Conservation (phyloP, 2,113 vertebrate species). For the Numenius arquata region DNA sequence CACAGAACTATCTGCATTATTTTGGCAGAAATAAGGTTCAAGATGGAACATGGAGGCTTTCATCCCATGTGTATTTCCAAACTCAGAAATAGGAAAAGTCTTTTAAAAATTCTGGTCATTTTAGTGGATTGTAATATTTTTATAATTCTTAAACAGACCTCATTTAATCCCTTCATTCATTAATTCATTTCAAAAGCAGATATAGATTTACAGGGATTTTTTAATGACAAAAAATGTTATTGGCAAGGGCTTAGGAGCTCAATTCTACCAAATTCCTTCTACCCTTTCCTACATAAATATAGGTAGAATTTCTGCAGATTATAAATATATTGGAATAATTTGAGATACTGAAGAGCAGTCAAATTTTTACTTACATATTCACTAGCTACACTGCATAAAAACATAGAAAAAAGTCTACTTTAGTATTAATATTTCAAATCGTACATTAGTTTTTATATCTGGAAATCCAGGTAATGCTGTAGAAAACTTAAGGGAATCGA, state of each 20-base stretch:
- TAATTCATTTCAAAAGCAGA: not conserved
- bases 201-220: not conserved
- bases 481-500: not conserved
- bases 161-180: not conserved
- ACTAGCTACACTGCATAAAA: not conserved
- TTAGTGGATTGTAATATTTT: not conserved
- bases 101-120: not conserved
- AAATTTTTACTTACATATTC: not conserved
- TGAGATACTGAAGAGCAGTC: not conserved
- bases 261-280: not conserved
- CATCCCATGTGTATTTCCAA: not conserved
- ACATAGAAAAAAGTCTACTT: not conserved
- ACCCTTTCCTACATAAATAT: not conserved
- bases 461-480: slow-evolving; percentile 6
- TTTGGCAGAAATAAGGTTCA: not conserved
- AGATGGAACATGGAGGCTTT: not conserved
- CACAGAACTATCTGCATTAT: not conserved
- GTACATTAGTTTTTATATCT: not conserved
- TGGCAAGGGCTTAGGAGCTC: not conserved
- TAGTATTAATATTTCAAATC: not conserved
- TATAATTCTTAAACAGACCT: not conserved
- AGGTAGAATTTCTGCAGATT: not conserved
- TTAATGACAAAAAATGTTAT: not conserved
- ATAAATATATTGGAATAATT: not conserved
- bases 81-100: not conserved